Conservation (phyloP, 2,113 vertebrate species). For the Elephas maximus region DNA sequence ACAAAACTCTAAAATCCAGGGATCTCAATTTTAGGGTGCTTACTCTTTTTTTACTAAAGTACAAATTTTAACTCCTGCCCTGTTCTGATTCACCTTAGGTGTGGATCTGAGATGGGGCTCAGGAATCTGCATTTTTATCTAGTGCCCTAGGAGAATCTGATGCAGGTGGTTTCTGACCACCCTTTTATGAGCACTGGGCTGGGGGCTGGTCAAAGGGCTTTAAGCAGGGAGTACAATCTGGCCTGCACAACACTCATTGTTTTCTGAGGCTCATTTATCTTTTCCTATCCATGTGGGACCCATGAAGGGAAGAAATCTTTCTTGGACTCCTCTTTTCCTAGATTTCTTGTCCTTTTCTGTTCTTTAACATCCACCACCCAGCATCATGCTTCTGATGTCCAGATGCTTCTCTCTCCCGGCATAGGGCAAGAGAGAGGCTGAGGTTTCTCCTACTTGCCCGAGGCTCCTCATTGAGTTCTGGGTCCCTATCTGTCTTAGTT, state of each 20-base stretch:
- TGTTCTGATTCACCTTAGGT: neutral
- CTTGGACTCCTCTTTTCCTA: neutral
- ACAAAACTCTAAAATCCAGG: neutral
- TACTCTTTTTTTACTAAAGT: neutral
- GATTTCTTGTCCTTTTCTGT: conserved; percentile 48
- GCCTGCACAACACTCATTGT: neutral
- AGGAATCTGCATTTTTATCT: too few species aligned
- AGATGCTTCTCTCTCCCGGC: neutral
- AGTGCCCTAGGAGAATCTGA: neutral
- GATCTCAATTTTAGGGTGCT: neutral
- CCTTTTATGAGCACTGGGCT: neutral
- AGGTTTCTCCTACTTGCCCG: neutral
- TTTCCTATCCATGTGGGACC: neutral
- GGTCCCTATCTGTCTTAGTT: neutral
- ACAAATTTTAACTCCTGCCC: neutral
- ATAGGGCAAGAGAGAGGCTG: neutral
- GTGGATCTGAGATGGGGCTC: neutral
- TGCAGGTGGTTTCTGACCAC: neutral
- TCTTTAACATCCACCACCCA: neutral
- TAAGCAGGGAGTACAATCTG: neutral
- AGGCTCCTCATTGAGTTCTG: neutral
- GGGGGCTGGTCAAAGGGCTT: neutral
- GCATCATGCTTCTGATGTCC: neutral
- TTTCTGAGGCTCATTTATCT: neutral
- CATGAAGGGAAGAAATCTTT: neutral